phyloP scores from a whole-genome alignment of 2,113 vertebrate genomes.

The Ctenomys sociabilis region DNA sequence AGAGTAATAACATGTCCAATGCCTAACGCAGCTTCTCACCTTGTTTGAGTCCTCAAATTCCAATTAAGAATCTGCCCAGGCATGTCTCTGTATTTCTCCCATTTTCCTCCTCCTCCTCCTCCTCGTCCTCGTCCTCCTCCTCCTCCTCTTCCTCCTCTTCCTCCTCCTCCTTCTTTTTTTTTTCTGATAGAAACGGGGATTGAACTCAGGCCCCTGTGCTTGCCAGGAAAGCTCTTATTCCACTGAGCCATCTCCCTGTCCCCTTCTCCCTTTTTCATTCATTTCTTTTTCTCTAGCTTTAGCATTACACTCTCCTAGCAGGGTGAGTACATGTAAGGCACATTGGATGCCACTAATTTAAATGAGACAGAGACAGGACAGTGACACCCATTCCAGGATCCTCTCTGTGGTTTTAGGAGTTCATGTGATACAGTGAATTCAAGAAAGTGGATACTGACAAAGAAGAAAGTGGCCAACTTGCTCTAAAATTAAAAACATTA shows the following conservation, averaged over 20 bases:
- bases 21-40: background rate
- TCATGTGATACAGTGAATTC: background rate
- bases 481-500: background rate
- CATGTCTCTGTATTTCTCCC: background rate
- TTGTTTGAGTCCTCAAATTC: background rate
- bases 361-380: background rate
- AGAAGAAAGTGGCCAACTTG: background rate
- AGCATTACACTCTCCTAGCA: background rate
- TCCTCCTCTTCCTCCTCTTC: too few relatives aligned
- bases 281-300: background rate
- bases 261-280: background rate
- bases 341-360: background rate
- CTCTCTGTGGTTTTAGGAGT: background rate
- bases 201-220: too few relatives aligned
- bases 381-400: background rate
- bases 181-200: too few relatives aligned
- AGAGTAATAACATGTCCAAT: background rate
- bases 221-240: too few relatives aligned
- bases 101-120: too few relatives aligned
- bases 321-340: background rate
- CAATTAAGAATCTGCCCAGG: background rate
- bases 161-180: too few relatives aligned
- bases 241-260: too few relatives aligned
- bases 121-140: too few relatives aligned
- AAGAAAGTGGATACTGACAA: rapidly evolving